Evolutionary conservation across 1,140 invertebrate species (phyloP).

Genomic region (Bombyx mandarina): DNA sequence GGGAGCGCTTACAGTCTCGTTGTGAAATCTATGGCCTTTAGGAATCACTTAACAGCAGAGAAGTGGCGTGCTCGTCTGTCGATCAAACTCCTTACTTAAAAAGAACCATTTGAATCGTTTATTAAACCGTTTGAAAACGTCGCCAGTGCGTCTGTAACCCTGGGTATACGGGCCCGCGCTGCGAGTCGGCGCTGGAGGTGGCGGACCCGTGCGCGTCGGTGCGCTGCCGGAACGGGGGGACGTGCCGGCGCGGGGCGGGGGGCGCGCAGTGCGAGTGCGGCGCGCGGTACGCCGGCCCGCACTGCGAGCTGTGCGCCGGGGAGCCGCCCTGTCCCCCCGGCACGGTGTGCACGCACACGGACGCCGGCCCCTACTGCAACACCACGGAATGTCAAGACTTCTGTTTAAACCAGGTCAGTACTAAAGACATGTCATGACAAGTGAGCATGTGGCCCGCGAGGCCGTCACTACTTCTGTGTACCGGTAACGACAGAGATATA

Average conservation of each 20-base stretch:
- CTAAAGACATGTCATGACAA: not conserved
- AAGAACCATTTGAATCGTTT: too few species aligned
- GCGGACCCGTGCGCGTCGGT: constrained; percentile 48
- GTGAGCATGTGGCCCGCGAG: not conserved
- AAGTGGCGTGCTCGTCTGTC: too few species aligned
- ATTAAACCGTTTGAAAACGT: too few species aligned
- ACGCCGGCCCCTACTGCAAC: constrained; percentile 5
- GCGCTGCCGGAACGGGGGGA: constrained; percentile 65
- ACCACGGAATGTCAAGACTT: constrained; percentile 19
- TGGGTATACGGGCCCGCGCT: constrained; percentile 77
- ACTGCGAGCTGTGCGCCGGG: constrained; percentile 74
- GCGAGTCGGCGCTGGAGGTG: constrained; percentile 70
- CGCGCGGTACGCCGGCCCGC: constrained; percentile 67
- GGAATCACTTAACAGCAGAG: too few species aligned
- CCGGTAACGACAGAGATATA: not conserved
- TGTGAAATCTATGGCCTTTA: too few species aligned
- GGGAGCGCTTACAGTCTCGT: too few species aligned
- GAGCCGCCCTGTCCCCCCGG: constrained; percentile 26
- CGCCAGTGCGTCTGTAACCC: constrained; percentile 73
- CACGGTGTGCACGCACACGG: constrained; percentile 33
- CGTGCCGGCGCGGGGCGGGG: constrained; percentile 67
- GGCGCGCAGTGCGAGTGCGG: constrained; percentile 73
- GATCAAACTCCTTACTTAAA: too few species aligned
- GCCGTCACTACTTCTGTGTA: not conserved
- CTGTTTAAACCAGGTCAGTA: constrained; percentile 32